These are phyloP conservation scores for Salminus brasiliensis DNA, from an alignment of 2,113 vertebrate species.

Conservation along the genomic window DNA sequence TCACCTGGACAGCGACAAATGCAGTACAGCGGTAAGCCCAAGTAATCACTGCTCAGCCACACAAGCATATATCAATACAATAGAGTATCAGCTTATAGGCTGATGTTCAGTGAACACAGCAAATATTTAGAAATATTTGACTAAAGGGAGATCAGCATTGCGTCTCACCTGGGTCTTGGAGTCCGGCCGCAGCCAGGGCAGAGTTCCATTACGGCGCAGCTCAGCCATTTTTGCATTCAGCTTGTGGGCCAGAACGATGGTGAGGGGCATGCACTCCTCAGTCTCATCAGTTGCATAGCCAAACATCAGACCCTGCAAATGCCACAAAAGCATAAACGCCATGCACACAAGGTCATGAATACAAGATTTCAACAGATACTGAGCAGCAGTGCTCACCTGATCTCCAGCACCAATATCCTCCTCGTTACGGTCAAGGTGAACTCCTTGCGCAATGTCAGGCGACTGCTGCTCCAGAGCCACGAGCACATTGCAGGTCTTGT, in stretches of 20 bases:
- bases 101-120: too few species aligned
- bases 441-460: conserved; percentile 90
- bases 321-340: neutral
- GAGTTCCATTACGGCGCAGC: conserved; percentile 83
- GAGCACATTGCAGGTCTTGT: conserved; percentile 78
- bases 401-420: conserved; percentile 94
- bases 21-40: too few species aligned
- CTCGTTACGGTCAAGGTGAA: conserved; percentile 90
- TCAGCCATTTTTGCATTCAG: conserved; percentile 94
- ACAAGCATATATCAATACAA: neutral
- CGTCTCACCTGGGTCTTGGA: conserved; percentile 93
- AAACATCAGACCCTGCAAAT: conserved; percentile 90
- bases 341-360: neutral
- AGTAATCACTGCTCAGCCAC: neutral
- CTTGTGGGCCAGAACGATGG: conserved; percentile 92
- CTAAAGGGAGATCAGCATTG: too few species aligned
- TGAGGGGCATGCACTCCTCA: conserved; percentile 96
- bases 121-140: too few species aligned
- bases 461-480: conserved; percentile 93
- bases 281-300: conserved; percentile 97
- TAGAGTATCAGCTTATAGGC: too few species aligned
- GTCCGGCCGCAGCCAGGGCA: conserved; percentile 92
- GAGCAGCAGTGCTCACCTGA: conserved; percentile 75
- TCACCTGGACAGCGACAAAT: conserved; percentile 74
- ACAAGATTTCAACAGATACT: neutral